Base-by-base conservation (phyloP, 2,113 vertebrate species). In the Barnardius zonarius region DNA sequence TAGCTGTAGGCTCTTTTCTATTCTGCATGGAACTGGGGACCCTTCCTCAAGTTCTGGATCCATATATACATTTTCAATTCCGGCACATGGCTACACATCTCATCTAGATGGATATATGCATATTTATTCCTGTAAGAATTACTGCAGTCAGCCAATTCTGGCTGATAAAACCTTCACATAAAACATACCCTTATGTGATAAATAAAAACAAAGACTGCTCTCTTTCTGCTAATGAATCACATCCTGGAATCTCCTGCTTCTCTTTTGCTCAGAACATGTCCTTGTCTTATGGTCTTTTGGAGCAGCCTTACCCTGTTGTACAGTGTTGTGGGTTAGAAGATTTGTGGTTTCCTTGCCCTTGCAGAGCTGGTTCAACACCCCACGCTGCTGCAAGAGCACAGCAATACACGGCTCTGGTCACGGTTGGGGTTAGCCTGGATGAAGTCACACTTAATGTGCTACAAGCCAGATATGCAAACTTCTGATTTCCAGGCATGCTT, bases 151-250 rank as follows among this genome's bases (percentile, higher is more conserved):
- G 92, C 82, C 90, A 86, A 77, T 91, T 86, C 93, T 86, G 95
- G 69, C 83, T 94, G 95, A 88, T 93, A 69, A 78, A 96, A 78
- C 77, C 69, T 80, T 54, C 92, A 37, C 76, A 79, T 90, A n/a
- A 95, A 96, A 94, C 92, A 93, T 84, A 75, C 22, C 83, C 93
- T 95, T 95, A 54, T 95, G 92, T 51, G 92, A 96, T 82, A 95
- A 96, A 96, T 75, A 96, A 83, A 94, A 96, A 96, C 94, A 96
- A 44, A 75, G 96, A 91, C 83, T 97, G 93, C 93, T 97, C 95
- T 89, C 82, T 96, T 97, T 63, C 67, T 94, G 95, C 88, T 95
- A 81, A 51, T 94, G 95, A 97, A 74, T 94, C 90, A 92, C 57
- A 27, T 61, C 51, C 90, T 81, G 92, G 76, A 59, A 51, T 64